Base-by-base conservation (phyloP, 2,888 invertebrate genomes). In the Oxyscelio sp. region DNA sequence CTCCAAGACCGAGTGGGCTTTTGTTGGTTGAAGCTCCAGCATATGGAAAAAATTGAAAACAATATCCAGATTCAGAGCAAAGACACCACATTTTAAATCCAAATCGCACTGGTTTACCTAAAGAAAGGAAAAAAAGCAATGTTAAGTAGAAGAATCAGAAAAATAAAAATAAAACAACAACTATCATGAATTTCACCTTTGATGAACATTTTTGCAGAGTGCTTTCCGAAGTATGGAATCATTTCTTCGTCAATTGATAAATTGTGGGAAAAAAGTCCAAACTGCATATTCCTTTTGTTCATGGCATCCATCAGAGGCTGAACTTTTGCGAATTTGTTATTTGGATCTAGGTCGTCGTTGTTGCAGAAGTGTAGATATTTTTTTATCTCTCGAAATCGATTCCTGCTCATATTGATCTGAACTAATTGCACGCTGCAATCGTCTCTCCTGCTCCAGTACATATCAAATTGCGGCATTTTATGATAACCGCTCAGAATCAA, bases 151-250 rank as follows among this genome's bases (percentile, higher is more conserved):
- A 52, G 9, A 19, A 54, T 31, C n/a, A n/a, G n/a, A n/a, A n/a
- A n/a, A 13, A 40, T 13, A n/a, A 40, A 40, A 40, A 40, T n/a
- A 40, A 40, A 34, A 34, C 11, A 34, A 34, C 34, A 34, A 11
- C n/a, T 40, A 40, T 40, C n/a, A n/a, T 40, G 15, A 40, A 40
- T 40, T 48, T 52, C 19, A 75, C 77, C 87, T 83, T 86, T 87
- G 21, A 91, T 89, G 65, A 90, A 91, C 88, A 90, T 90, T 84
- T 91, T 91, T 21, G 83, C 84, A 8, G 90, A 89, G 79, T 90
- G 90, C 38, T 82, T 27, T 11, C 90, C 90, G 85, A 89, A 91
- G 59, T 87, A 87, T 19, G 87, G 80, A 11, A 87, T 68, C 85
- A 87, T 87, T 15, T 79, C 63, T 71, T 91, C 87, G 78, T 91